Evolutionary conservation across 1,140 invertebrate genomes (phyloP).

Genomic region (Drosophila sp.): DNA sequence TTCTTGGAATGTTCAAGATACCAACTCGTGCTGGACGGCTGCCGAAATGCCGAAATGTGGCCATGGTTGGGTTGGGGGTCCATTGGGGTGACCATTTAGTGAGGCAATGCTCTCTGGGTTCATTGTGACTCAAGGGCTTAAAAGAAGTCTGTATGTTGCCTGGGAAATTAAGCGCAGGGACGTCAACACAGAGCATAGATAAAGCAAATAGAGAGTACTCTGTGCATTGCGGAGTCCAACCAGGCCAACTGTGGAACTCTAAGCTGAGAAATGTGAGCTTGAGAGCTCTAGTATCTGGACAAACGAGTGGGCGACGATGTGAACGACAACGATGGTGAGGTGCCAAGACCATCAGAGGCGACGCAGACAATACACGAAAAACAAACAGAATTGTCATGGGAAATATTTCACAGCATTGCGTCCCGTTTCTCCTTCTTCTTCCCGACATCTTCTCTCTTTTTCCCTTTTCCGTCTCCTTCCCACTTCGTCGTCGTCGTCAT

Average conservation of each 20-base stretch:
- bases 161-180: conserved; percentile 62
- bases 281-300: conserved; percentile 12
- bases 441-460: conserved; percentile 16
- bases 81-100: conserved; percentile 31
- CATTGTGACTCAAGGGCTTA: conserved; percentile 47
- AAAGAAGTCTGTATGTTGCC: conserved; percentile 32
- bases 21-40: conserved; percentile 65
- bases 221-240: conserved; percentile 54
- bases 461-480: not conserved
- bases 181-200: conserved; percentile 62
- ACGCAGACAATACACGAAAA: conserved; percentile 79
- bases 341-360: conserved; percentile 52
- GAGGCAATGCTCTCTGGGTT: conserved; percentile 20
- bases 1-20: conserved; percentile 57
- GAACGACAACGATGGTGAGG: conserved; percentile 45
- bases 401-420: conserved; percentile 70
- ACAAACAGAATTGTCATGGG: conserved; percentile 82
- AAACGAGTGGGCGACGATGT: conserved; percentile 69
- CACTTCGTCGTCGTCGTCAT: conserved; percentile 14
- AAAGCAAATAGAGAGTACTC: conserved; percentile 72
- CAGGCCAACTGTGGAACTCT: conserved; percentile 40
- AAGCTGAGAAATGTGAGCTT: conserved; percentile 31
- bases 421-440: conserved; percentile 34
- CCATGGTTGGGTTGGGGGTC: not conserved
- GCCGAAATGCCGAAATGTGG: conserved; percentile 35